Evolutionary conservation across 2,113 vertebrate genomes (phyloP).

Genomic region (Mustelus asterias): DNA sequence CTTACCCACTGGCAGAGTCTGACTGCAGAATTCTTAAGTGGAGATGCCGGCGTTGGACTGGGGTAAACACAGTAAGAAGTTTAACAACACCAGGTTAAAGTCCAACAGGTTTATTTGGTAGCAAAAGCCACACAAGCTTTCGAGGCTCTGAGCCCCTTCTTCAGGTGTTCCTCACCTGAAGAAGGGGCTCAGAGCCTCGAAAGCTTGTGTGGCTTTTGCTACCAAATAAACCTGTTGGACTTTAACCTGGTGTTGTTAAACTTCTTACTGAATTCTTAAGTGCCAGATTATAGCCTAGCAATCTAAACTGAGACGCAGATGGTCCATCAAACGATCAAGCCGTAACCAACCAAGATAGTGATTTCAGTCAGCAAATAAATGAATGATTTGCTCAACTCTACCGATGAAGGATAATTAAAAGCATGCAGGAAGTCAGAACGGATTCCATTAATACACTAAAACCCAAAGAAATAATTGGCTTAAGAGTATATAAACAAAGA

Average conservation of each 20-base stretch:
- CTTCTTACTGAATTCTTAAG: background rate
- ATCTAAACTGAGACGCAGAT: background rate
- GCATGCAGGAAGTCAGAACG: background rate
- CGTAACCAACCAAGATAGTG: background rate
- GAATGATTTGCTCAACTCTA: background rate
- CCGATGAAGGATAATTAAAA: background rate
- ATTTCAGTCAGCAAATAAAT: background rate
- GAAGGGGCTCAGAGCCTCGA: too few relatives aligned
- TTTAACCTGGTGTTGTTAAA: too few relatives aligned
- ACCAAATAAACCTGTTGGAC: too few relatives aligned
- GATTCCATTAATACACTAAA: background rate
- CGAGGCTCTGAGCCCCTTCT: too few relatives aligned
- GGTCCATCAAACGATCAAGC: background rate
- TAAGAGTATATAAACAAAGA: background rate
- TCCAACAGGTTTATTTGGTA: too few relatives aligned
- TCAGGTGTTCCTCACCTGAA: too few relatives aligned
- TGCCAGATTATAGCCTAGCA: background rate
- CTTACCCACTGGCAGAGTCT: background rate
- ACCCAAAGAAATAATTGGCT: background rate
- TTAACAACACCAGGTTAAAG: too few relatives aligned
- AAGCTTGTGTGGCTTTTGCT: too few relatives aligned
- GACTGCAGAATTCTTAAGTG: background rate
- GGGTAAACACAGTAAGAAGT: too few relatives aligned
- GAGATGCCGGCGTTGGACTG: too few relatives aligned
- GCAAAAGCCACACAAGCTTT: too few relatives aligned